Percentiles rank a stretch among this genome's conserved stretches.
Conservation (phyloP, 1,140 invertebrate species). For the Vanessa atalanta region DNA sequence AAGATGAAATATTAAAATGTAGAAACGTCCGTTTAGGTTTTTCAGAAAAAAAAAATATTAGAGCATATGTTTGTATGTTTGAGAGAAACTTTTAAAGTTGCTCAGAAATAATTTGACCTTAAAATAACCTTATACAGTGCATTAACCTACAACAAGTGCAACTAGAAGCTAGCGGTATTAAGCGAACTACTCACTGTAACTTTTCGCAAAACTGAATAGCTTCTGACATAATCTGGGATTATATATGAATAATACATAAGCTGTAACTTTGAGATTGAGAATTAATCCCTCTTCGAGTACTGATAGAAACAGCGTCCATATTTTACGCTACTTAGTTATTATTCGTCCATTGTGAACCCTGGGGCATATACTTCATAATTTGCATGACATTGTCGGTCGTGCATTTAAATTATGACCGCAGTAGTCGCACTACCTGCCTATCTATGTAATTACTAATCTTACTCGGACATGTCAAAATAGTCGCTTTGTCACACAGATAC, state of each 20-base stretch:
- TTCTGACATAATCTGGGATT: slow-evolving; percentile 48
- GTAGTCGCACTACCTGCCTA: background rate
- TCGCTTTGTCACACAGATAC: background rate
- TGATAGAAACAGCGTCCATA: slow-evolving; percentile 32
- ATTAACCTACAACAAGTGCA: slow-evolving; percentile 15
- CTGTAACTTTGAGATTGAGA: slow-evolving; percentile 47
- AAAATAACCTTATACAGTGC: background rate
- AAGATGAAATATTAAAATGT: too few relatives aligned
- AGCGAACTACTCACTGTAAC: slow-evolving; percentile 32
- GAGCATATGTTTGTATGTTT: too few relatives aligned
- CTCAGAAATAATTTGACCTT: too few relatives aligned
- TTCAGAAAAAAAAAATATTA: too few relatives aligned
- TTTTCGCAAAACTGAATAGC: slow-evolving; percentile 42
- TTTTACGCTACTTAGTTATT: slow-evolving; percentile 38
- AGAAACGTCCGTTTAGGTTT: too few relatives aligned
- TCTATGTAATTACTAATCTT: slow-evolving; percentile 6
- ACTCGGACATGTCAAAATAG: background rate
- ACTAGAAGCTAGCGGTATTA: slow-evolving; percentile 31
- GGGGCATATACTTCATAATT: slow-evolving; percentile 20
- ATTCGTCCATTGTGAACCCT: slow-evolving; percentile 14
- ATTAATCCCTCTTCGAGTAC: slow-evolving; percentile 45
- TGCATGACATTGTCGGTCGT: slow-evolving; percentile 10
- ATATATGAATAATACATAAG: slow-evolving; percentile 55
- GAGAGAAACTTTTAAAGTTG: too few relatives aligned
- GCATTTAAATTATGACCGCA: slow-evolving; percentile 18